Conservation (phyloP, 1,140 invertebrate genomes). For the Cydia fagiglandana region DNA sequence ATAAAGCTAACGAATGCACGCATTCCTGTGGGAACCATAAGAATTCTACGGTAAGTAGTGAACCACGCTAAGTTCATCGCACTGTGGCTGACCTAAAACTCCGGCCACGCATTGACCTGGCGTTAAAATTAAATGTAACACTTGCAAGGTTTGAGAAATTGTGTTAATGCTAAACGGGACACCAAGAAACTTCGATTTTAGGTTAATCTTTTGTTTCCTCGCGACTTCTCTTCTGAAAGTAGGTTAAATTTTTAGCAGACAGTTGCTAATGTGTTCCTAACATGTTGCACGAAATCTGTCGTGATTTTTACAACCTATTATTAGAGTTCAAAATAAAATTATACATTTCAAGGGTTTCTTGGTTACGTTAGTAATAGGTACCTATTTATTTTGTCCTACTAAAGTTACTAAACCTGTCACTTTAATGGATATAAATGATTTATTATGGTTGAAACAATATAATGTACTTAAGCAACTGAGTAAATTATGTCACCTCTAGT, state of each 20-base stretch:
- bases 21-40: conserved; percentile 76
- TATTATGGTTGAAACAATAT: too few species aligned
- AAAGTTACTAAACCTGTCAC: too few species aligned
- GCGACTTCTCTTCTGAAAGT: conserved; percentile 17
- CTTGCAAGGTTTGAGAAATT: conserved; percentile 25
- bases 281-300: neutral
- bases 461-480: neutral
- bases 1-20: conserved; percentile 77
- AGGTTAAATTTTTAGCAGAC: conserved; percentile 13
- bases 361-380: too few species aligned
- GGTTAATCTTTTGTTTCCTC: conserved; percentile 25
- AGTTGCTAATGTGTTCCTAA: neutral
- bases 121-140: conserved; percentile 31
- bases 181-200: conserved; percentile 28
- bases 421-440: too few species aligned
- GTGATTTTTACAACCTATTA: too few species aligned
- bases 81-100: conserved; percentile 71
- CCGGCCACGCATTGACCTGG: conserved; percentile 41
- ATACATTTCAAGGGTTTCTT: too few species aligned
- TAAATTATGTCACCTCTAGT: neutral
- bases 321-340: too few species aligned
- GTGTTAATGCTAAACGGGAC: conserved; percentile 23
- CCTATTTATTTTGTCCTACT: too few species aligned
- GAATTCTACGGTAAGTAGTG: conserved; percentile 76
- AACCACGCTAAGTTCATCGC: conserved; percentile 74